Evolutionary conservation across 2,888 invertebrate species (phyloP).

Genomic region (Perizoma flavofasciatum): DNA sequence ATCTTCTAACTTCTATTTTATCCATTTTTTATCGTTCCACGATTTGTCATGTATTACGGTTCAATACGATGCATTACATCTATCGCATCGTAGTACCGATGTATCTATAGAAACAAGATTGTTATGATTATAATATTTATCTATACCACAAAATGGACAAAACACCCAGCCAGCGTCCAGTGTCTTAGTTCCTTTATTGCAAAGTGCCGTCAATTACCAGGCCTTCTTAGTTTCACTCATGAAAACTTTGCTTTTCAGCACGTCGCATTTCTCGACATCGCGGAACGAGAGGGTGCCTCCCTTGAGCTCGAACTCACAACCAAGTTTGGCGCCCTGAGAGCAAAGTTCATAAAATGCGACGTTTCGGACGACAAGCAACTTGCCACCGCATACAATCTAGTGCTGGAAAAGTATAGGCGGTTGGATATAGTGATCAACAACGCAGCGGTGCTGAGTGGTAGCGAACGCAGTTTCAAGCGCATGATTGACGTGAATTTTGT

Average conservation of each 20-base stretch:
- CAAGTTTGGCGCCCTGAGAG: constrained; percentile 70
- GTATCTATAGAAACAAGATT: no score
- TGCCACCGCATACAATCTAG: constrained; percentile 60
- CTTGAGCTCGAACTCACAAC: constrained; percentile 62
- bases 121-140: no score
- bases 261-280: constrained; percentile 70
- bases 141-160: no score
- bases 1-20: no score
- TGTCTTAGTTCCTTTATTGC: no score
- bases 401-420: constrained; percentile 67
- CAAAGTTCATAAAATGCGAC: constrained; percentile 77
- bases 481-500: constrained; percentile 75
- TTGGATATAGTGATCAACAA: constrained; percentile 72
- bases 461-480: constrained; percentile 51
- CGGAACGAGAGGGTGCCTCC: constrained; percentile 61
- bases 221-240: neutral
- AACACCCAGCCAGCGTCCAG: no score
- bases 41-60: no score
- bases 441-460: constrained; percentile 60
- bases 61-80: no score
- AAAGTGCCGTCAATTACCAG: neutral
- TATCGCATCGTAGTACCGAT: no score
- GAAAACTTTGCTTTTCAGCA: constrained; percentile 55
- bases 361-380: constrained; percentile 64
- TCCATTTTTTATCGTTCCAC: no score